Percentiles rank a stretch among this genome's conserved stretches.
Conservation (phyloP, 1,140 invertebrate genomes). For the Drosophila parvula region DNA sequence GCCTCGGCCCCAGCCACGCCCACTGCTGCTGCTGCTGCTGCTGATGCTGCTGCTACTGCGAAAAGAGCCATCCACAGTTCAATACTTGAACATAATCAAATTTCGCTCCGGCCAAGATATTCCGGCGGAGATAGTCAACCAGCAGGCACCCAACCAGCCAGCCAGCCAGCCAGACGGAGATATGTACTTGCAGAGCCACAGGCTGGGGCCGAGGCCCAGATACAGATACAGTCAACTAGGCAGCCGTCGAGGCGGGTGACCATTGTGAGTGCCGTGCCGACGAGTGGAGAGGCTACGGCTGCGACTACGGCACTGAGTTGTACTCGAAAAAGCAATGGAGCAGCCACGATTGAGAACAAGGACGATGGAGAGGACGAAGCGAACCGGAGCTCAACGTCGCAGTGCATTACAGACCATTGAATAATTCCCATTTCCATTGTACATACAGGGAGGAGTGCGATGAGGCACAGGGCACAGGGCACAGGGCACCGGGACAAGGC, state of each 20-base stretch:
- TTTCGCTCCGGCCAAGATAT: slow-evolving; percentile 70
- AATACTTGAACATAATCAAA: slow-evolving; percentile 82
- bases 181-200: slow-evolving; percentile 8
- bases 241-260: slow-evolving; percentile 75
- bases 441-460: slow-evolving; percentile 16
- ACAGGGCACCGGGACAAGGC: slow-evolving; percentile 18
- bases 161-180: slow-evolving; percentile 28
- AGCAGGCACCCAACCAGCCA: slow-evolving; percentile 19
- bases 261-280: slow-evolving; percentile 66
- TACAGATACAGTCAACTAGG: slow-evolving; percentile 79
- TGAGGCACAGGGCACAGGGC: neutral
- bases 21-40: slow-evolving; percentile 3
- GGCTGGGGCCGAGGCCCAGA: slow-evolving; percentile 30
- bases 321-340: slow-evolving; percentile 74
- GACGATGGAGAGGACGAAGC: slow-evolving; percentile 21
- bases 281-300: slow-evolving; percentile 29
- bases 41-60: neutral
- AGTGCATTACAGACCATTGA: slow-evolving; percentile 83
- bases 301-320: slow-evolving; percentile 52
- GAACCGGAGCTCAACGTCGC: slow-evolving; percentile 43
- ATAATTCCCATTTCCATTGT: slow-evolving; percentile 84
- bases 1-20: slow-evolving; percentile 44
- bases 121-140: slow-evolving; percentile 57
- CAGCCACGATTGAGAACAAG: slow-evolving; percentile 50
- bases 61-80: slow-evolving; percentile 72